Evolutionary conservation across 1,140 invertebrate genomes (phyloP), one percentile per base, ranked within the genome.

Genomic region (Pseudomyrmex cubaensis): DNA sequence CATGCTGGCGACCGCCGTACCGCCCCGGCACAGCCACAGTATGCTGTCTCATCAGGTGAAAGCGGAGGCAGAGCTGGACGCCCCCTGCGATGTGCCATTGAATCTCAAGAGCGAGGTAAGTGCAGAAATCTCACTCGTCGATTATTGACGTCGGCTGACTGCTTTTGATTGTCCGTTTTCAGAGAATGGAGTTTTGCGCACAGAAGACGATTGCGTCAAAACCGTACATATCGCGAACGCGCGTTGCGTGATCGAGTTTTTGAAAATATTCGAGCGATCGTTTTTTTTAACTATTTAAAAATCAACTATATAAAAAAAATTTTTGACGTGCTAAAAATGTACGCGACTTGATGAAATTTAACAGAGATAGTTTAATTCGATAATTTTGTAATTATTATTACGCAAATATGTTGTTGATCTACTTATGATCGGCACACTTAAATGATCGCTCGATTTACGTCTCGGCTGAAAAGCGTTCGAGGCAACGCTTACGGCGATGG

Each of bases 81-180:
- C 87, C 69, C 91, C 94, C 85, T 94, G 92, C 90, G 94, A 94
- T 86, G 90, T 94, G 80, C 94, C 93, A 86, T 89, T 94, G 85
- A 94, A 94, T 90, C 91, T 94, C 78, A 94, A 94, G 90, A 94
- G 93, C 91, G 93, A 94, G 93, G 94, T 94, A 90, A 93, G 92
- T 89, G 48, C 50, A 69, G 69, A 56, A 89, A 85, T 87, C 66
- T 78, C 67, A 72, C 66, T 70, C 44, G 15, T 59, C 13, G 66
- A 80, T 80, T 80, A 80, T 70, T 50, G 76, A 80, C 35, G 46
- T 59, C 66, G 54, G 56, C n/a, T 61, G 50, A 72, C 66, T 59
- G 66, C 66, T 80, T 25, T 48, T 10, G 76, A 61, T 70, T 80
- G 76, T 80, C 64, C 76, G n/a, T 67, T 67, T 69, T 20, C 50